A percentile compares a stretch with the other conserved stretches of the same genome.
Conservation (phyloP, 2,113 vertebrate genomes). For the Barbus barbus region DNA sequence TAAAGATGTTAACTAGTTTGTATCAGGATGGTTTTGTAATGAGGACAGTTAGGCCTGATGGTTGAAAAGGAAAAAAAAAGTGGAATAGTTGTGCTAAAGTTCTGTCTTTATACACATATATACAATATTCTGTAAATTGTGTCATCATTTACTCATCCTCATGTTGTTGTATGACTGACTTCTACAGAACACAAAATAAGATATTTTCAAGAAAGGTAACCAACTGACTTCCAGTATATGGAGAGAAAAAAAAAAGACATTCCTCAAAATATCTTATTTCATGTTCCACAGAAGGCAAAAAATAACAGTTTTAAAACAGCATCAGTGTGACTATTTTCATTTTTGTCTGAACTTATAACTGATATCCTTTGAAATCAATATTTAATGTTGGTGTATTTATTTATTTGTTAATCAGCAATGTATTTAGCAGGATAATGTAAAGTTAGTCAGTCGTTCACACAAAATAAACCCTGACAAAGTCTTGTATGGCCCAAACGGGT, state of each 20-base stretch:
- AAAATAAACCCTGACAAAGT: neutral
- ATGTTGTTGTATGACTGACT: neutral
- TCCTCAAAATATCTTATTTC: neutral
- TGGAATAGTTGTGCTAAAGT: neutral
- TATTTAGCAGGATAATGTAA: conserved; percentile 1
- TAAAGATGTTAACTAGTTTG: neutral
- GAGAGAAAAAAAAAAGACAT: neutral
- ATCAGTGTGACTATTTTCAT: neutral
- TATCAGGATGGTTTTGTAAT: neutral
- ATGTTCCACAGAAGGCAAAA: neutral
- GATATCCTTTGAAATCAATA: neutral
- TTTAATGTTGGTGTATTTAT: neutral
- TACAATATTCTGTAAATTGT: neutral
- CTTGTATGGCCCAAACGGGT: neutral
- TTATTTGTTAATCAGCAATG: neutral
- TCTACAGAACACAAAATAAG: neutral
- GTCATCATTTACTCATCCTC: neutral
- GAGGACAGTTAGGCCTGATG: neutral
- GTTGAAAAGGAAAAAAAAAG: neutral
- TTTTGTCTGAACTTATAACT: neutral
- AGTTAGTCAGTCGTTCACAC: neutral
- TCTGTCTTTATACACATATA: neutral
- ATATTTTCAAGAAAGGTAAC: neutral
- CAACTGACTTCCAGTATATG: no score
- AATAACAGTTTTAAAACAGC: neutral